phyloP scores from a whole-genome alignment of 1,140 invertebrate genomes.

The Brachystomella parvula region DNA sequence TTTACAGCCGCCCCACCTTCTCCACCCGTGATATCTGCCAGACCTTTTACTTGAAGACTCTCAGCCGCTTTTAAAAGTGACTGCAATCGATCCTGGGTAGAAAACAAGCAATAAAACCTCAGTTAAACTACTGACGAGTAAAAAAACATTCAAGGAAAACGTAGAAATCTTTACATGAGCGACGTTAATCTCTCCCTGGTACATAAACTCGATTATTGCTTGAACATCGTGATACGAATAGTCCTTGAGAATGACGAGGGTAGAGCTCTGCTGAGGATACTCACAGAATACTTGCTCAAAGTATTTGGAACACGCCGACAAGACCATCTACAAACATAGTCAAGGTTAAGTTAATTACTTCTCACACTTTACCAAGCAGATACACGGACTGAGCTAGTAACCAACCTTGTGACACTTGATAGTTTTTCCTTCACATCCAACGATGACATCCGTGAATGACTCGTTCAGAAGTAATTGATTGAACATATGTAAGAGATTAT shows the following conservation, averaged over 20 bases:
- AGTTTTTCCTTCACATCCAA: conserved; percentile 79
- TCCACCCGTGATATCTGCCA: conserved; percentile 54
- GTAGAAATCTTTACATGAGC: conserved; percentile 70
- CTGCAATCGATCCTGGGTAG: conserved; percentile 63
- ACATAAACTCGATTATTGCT: conserved; percentile 87
- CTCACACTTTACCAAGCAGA: background rate
- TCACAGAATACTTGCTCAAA: conserved; percentile 79
- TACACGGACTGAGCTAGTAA: background rate
- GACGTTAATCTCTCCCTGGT: conserved; percentile 90
- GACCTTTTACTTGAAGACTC: conserved; percentile 79
- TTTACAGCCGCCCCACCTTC: conserved; percentile 62
- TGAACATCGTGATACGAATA: conserved; percentile 74
- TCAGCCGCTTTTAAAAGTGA: conserved; percentile 83
- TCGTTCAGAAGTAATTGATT: conserved; percentile 75
- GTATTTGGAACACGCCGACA: conserved; percentile 76
- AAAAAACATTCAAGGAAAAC: too few species aligned
- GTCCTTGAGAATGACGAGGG: conserved; percentile 69
- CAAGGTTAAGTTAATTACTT: background rate
- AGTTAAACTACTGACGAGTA: background rate
- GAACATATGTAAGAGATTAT: conserved; percentile 77
- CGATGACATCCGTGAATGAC: conserved; percentile 80
- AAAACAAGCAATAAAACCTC: conserved; percentile 23
- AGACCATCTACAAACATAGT: conserved; percentile 37
- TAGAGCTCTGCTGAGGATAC: conserved; percentile 77
- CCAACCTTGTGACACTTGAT: conserved; percentile 78